Percentiles rank a stretch among this genome's conserved stretches.
Conservation (phyloP, 1,140 invertebrate genomes). For the Acromyrmex echinatior region DNA sequence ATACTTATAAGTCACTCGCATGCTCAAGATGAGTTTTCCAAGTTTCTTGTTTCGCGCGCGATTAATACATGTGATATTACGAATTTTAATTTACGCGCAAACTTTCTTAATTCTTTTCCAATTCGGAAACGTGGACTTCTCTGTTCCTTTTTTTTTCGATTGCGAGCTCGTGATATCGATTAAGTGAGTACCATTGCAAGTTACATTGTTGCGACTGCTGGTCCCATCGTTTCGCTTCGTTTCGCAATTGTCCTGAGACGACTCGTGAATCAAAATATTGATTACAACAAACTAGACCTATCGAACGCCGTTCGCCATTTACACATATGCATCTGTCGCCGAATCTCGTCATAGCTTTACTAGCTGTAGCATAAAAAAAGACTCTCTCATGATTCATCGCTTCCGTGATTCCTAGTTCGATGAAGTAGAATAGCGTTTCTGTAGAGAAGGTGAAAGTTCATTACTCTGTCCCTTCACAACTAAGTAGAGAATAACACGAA, state of each 20-base stretch:
- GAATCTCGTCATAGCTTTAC: constrained; percentile 61
- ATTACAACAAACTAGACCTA: constrained; percentile 60
- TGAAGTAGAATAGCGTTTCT: constrained; percentile 37
- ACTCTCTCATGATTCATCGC: constrained; percentile 41
- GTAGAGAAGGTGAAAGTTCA: constrained; percentile 38
- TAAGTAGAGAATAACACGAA: constrained; percentile 7
- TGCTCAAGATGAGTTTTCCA: constrained; percentile 17
- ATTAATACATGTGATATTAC: not conserved
- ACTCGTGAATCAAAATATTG: constrained; percentile 58
- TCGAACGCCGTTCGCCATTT: constrained; percentile 62
- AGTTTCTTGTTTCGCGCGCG: constrained; percentile 8
- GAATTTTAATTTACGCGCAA: constrained; percentile 25
- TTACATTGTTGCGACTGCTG: constrained; percentile 85
- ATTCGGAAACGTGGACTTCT: not conserved
- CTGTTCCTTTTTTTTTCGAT: not conserved
- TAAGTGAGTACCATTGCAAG: constrained; percentile 33
- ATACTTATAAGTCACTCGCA: constrained; percentile 44
- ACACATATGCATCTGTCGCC: constrained; percentile 59
- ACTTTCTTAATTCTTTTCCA: not conserved
- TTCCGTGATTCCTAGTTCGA: constrained; percentile 20
- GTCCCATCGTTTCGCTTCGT: constrained; percentile 84
- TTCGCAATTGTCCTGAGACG: constrained; percentile 71
- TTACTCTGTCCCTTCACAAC: not conserved
- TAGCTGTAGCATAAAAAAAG: constrained; percentile 66
- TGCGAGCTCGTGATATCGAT: not conserved